Evolutionary conservation across 2,888 invertebrate genomes (phyloP), one percentile per base, ranked within the genome.

Genomic region (Pristionchus exspectatus): DNA sequence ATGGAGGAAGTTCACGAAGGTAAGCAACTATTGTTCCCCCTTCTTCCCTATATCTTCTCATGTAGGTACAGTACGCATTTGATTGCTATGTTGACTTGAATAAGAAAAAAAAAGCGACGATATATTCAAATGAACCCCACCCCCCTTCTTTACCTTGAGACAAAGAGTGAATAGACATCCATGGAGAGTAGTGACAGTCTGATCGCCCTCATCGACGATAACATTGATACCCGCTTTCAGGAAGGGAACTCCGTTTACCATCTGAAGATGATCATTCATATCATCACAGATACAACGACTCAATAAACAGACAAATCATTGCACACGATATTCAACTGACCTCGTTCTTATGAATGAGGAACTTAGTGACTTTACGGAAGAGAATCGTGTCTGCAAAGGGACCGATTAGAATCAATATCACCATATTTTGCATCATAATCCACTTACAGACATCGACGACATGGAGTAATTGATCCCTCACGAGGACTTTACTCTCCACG

Each of bases 391-490:
- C 86, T 86, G 69, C 33, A 86, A 86, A 14, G 38, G 9, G 21
- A 81, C 18, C 18, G 59, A 1, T n/a, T n/a, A n/a, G n/a, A n/a
- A n/a, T 38, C 72, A 10, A 30, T 27, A 27, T 18, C 18, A 69
- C 1, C 66, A 66, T 18, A 5, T 38, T 33, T 21, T 33, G 38
- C 38, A 4, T 21, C 72, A 2, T 30, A 16, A 12, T 38, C 2
- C n/a, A 86, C 86, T 66, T 30, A 86, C 86, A 86, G 21, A 63
- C 5, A 86, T 86, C 86, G 66, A 86, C 63, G 66, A 86, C 86
- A n/a, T 30, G 24, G 24, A 86, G 9, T 14, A 86, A 14, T 66
- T 86, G 86, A 24, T 86, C 66, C 38, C 66, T 63, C 38, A 86
- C 66, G 38, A 86, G 44, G n/a, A 21, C n/a, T n/a, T 30, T 44